phyloP scores from a whole-genome alignment of 2,113 vertebrate species.

The Noturus placidus region DNA sequence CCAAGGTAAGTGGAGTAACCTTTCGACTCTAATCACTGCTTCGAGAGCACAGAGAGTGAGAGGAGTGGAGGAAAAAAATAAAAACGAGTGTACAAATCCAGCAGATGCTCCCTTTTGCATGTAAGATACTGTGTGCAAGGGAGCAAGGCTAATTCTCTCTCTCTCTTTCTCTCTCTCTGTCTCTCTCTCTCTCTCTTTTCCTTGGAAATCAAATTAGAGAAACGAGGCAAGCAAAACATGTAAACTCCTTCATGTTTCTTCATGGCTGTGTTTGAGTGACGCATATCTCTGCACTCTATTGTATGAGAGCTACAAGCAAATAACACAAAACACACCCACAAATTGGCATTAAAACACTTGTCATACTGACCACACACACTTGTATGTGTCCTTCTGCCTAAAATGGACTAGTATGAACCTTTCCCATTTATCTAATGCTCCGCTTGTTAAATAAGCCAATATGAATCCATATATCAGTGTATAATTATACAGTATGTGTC shows the following conservation, averaged over 20 bases:
- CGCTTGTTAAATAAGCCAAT: not conserved
- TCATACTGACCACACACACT: not conserved
- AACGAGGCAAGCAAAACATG: conserved; percentile 42
- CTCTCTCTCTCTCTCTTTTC: not conserved
- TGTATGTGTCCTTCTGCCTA: not conserved
- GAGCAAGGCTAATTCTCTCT: conserved; percentile 50
- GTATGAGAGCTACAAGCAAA: conserved; percentile 57
- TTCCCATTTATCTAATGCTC: not conserved
- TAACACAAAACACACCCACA: conserved; percentile 19
- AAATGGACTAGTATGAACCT: not conserved
- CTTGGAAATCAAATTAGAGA: conserved; percentile 50
- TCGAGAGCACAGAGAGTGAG: conserved; percentile 57
- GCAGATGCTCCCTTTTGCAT: conserved; percentile 56
- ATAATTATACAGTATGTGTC: not conserved
- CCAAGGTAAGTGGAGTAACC: conserved; percentile 76
- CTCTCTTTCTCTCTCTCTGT: conserved; percentile 17
- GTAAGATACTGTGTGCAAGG: conserved; percentile 47
- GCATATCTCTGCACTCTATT: conserved; percentile 36
- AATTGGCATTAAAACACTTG: not conserved
- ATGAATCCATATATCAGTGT: not conserved
- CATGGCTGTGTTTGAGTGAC: conserved; percentile 39
- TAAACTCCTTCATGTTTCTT: conserved; percentile 45
- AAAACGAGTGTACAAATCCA: conserved; percentile 70
- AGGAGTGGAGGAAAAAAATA: conserved; percentile 53
- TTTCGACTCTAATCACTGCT: conserved; percentile 76